phyloP scores from a whole-genome alignment of 2,888 invertebrate species.

The Oasisia sp. region DNA sequence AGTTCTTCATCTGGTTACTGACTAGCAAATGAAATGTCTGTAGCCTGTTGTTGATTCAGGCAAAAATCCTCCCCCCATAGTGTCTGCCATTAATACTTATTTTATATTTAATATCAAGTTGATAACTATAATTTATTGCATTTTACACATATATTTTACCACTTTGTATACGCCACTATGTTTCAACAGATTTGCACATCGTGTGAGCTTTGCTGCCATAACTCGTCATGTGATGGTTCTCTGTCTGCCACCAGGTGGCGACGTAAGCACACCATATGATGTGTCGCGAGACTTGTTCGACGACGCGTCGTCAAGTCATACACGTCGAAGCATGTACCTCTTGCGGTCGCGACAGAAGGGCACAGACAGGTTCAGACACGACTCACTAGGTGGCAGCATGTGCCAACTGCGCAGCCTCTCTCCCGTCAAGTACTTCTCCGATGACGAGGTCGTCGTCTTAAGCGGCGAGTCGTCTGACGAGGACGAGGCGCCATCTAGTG shows the following conservation, averaged over 20 bases:
- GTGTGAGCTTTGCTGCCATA: too few relatives aligned
- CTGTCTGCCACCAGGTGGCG: not conserved
- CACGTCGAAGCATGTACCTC: constrained; percentile 7
- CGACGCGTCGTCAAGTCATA: not conserved
- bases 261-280: not conserved
- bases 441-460: not conserved
- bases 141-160: too few relatives aligned
- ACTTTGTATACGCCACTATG: too few relatives aligned
- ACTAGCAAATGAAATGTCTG: too few relatives aligned
- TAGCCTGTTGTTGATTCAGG: too few relatives aligned
- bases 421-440: not conserved
- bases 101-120: too few relatives aligned
- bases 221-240: not conserved
- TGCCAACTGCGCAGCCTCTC: not conserved
- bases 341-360: not conserved
- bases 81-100: too few relatives aligned
- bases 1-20: too few relatives aligned
- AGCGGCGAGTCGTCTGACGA: not conserved
- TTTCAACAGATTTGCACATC: too few relatives aligned
- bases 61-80: too few relatives aligned
- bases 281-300: not conserved
- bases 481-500: not conserved
- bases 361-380: not conserved
- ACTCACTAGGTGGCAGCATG: not conserved
- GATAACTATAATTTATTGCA: too few relatives aligned